Evolutionary conservation across 2,113 vertebrate genomes (phyloP), one percentile per base, ranked within the genome.

Genomic region (Chloroceryle aenea): DNA sequence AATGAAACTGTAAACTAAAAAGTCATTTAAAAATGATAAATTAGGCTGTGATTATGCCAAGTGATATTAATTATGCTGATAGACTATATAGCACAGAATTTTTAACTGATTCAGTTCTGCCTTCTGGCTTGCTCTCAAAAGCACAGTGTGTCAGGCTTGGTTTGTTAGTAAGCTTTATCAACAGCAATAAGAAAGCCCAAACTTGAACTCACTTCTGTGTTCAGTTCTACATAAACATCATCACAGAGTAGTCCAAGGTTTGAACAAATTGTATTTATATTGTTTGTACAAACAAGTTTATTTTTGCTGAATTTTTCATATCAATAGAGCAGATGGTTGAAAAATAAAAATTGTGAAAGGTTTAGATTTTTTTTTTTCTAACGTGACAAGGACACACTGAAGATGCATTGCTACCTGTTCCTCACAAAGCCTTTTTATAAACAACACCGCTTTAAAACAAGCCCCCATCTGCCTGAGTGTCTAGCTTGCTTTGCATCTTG

Each of bases 61-160:
- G 87, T 78, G 62, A 69, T 91, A 92, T 96, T 96, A 97, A 96
- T 96, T 97, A 96, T 93, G 85, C 82, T 95, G 89, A 96, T 88
- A 94, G 86, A 68, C 68, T 89, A 58, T 55, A 84, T 40, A 85
- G 92, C 34, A 52, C 67, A 6, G 42, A 87, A 59, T 17, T 96
- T 95, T 45, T 87, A 93, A 96, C 89, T 58, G 77, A 67, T 77
- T 78, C 43, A 63, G 23, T 72, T 78, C 45, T 42, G 43, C 43
- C 62, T 89, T 43, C 75, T 66, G 11, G 32, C 62, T 73, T 89
- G 66, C 38, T 50, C 69, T 90, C 73, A 94, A 50, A 72, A 45
- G 27, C 30, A 36, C 30, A n/a, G 25, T 73, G 50, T 68, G 68
- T 95, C 89, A 90, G 56, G 34, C 11, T 56, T 48, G 21, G 40